Conservation (phyloP, 2,888 invertebrate species). For the Eubasilissa splendida region DNA sequence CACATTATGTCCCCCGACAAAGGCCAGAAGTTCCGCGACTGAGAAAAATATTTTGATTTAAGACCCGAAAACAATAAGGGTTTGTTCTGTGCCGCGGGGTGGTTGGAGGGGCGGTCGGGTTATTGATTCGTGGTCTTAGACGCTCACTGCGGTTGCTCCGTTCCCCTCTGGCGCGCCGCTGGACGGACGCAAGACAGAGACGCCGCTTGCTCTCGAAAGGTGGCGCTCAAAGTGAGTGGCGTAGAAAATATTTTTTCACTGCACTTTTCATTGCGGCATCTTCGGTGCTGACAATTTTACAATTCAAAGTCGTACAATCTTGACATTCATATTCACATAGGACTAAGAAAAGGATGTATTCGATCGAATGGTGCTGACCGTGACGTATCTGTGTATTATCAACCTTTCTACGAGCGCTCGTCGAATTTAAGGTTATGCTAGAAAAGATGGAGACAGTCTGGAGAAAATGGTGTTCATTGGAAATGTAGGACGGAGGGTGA, state of each 20-base stretch:
- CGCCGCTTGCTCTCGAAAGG: conserved; percentile 63
- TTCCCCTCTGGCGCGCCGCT: conserved; percentile 57
- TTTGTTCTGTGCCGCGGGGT: conserved; percentile 57
- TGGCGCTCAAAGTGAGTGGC: conserved; percentile 14
- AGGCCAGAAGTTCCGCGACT: conserved; percentile 46
- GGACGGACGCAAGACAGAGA: conserved; percentile 57
- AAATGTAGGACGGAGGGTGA: no score
- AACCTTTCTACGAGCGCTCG: no score
- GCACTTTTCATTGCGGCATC: no score
- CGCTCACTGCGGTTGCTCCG: conserved; percentile 66
- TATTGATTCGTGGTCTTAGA: conserved; percentile 76
- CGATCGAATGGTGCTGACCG: no score
- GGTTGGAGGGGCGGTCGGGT: conserved; percentile 58
- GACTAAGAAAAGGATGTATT: no score
- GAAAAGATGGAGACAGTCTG: no score
- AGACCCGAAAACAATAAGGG: conserved; percentile 59
- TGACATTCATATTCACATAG: no score
- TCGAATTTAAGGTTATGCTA: no score
- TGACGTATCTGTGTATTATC: no score
- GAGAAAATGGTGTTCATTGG: no score
- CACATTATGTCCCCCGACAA: conserved; percentile 49
- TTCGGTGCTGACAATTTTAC: no score
- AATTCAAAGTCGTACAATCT: no score
- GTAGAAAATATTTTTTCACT: neutral
- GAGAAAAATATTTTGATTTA: conserved; percentile 58